phyloP scores from a whole-genome alignment of 2,888 invertebrate species.

The Eueremaeus valkanovi region DNA sequence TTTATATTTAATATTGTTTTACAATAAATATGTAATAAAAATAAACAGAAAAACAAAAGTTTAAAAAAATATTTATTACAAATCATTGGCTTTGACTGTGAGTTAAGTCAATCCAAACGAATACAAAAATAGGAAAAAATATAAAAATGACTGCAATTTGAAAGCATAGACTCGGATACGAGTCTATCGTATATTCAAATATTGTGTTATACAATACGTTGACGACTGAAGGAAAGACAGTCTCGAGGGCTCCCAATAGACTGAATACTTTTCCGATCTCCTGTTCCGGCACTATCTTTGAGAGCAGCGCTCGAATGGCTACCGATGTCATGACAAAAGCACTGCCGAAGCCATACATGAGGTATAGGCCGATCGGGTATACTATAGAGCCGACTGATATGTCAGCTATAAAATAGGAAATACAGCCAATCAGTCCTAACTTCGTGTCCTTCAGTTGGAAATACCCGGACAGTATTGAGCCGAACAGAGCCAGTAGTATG shows the following conservation, averaged over 20 bases:
- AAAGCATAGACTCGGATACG: neutral
- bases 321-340: neutral
- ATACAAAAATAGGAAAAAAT: neutral
- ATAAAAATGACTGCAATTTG: neutral
- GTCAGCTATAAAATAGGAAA: neutral
- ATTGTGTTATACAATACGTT: neutral
- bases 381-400: neutral
- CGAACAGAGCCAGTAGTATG: neutral
- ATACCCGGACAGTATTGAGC: neutral
- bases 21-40: too few relatives aligned
- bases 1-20: too few relatives aligned
- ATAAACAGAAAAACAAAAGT: neutral
- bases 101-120: constrained; percentile 7
- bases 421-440: neutral
- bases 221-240: neutral
- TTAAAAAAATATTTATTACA: too few relatives aligned
- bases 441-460: neutral
- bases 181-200: neutral
- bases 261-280: constrained; percentile 20
- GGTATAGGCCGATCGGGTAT: neutral
- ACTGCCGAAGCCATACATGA: neutral
- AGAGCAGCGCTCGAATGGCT: constrained; percentile 1
- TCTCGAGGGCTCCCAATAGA: constrained; percentile 6
- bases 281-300: neutral
- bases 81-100: neutral